Evolutionary conservation across 2,888 invertebrate species (phyloP).

Genomic region (Calliphora vomitoria): DNA sequence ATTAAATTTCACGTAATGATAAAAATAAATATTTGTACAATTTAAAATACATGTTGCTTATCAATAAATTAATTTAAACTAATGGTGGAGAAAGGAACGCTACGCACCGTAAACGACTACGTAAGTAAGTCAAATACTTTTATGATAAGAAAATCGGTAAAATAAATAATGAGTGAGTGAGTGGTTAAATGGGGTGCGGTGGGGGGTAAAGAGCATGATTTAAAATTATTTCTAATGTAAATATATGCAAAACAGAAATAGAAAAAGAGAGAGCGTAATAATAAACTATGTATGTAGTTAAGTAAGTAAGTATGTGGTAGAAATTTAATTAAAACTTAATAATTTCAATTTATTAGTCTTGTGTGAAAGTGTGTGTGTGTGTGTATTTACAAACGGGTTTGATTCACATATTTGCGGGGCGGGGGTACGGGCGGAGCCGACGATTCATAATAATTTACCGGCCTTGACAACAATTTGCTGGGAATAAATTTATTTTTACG

Average conservation of each 20-base stretch:
- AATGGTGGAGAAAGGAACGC: slow-evolving; percentile 2
- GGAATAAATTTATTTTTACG: slow-evolving; percentile 82
- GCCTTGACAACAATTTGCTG: slow-evolving; percentile 83
- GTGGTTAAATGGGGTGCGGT: neutral
- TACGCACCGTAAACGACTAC: neutral
- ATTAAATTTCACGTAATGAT: slow-evolving; percentile 19
- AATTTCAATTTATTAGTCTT: slow-evolving; percentile 31
- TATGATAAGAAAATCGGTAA: neutral
- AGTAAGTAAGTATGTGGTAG: neutral
- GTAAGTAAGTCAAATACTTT: neutral
- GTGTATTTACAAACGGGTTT: slow-evolving; percentile 65
- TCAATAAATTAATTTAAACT: slow-evolving; percentile 26
- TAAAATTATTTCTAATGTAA: neutral
- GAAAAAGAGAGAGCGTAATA: neutral
- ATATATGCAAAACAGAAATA: neutral
- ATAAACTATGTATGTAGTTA: neutral
- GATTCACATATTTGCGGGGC: slow-evolving; percentile 63
- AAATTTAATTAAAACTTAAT: slow-evolving; percentile 20
- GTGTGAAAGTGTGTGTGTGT: neutral
- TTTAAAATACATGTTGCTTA: slow-evolving; percentile 39
- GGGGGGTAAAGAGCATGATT: neutral
- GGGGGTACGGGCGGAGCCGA: slow-evolving; percentile 45
- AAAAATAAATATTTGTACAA: slow-evolving; percentile 63
- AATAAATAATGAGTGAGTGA: slow-evolving; percentile 5
- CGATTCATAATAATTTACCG: slow-evolving; percentile 82